Percentiles rank a stretch among this genome's conserved stretches.
These are phyloP conservation scores for Cyprinella venusta DNA, from an alignment of 2,797 vertebrate genomes.

Conservation along the genomic window DNA sequence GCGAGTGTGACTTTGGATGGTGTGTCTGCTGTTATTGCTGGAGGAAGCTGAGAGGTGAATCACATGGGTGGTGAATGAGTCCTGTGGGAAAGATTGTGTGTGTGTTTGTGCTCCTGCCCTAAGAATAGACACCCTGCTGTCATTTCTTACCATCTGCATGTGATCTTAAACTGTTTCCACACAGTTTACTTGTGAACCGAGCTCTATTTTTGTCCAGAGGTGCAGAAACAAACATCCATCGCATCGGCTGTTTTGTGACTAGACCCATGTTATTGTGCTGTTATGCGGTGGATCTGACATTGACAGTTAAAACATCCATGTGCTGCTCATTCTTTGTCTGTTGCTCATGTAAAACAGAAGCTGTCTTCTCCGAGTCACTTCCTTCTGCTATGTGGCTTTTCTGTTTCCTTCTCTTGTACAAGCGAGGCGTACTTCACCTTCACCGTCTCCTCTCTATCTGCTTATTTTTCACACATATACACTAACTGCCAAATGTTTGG, in stretches of 20 bases:
- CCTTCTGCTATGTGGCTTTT: constrained; percentile 36
- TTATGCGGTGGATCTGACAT: constrained; percentile 3
- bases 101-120: constrained; percentile 28
- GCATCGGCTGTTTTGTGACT: constrained; percentile 11
- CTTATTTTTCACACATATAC: constrained; percentile 7
- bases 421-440: background rate
- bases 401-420: constrained; percentile 35
- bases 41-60: constrained; percentile 49
- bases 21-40: constrained; percentile 44
- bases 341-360: background rate
- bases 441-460: background rate
- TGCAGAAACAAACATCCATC: constrained; percentile 3
- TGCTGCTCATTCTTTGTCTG: background rate
- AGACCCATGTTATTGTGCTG: background rate
- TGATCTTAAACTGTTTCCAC: background rate
- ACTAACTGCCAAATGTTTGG: background rate
- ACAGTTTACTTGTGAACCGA: constrained; percentile 35
- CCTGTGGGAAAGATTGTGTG: constrained; percentile 21
- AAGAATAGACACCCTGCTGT: constrained; percentile 32
- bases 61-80: constrained; percentile 46
- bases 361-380: constrained; percentile 49
- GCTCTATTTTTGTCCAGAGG: constrained; percentile 24
- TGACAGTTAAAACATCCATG: background rate
- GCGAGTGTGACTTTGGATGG: constrained; percentile 44
- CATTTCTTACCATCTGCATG: constrained; percentile 44